Conservation (phyloP, 2,113 vertebrate genomes). For the Probosciger aterrimus region DNA sequence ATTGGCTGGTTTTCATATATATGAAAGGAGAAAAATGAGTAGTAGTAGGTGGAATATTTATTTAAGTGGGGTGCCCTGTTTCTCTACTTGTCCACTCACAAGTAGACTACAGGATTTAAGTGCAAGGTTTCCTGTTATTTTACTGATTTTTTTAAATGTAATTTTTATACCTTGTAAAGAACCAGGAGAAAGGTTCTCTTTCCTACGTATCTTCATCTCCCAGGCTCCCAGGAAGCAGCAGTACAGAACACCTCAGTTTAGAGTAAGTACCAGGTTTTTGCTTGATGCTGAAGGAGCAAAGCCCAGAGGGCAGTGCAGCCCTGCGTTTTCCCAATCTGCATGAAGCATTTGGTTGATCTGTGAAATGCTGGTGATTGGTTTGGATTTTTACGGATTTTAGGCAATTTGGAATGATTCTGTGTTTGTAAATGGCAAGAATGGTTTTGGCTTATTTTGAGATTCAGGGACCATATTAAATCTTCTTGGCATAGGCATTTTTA, state of each 20-base stretch:
- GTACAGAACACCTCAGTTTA: neutral
- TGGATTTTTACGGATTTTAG: neutral
- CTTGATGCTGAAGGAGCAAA: neutral
- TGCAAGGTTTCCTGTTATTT: neutral
- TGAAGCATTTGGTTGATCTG: neutral
- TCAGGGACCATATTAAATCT: neutral
- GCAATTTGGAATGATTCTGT: neutral
- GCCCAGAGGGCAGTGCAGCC: neutral
- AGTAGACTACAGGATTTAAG: neutral
- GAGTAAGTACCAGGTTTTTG: neutral
- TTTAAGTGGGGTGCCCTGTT: neutral
- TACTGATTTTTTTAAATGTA: neutral
- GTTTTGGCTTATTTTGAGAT: neutral
- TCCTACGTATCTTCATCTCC: neutral
- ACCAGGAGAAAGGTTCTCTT: neutral
- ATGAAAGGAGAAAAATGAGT: neutral
- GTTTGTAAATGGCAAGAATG: neutral
- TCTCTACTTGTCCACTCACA: constrained; percentile 5
- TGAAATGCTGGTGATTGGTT: neutral
- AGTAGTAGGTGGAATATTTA: constrained; percentile 16
- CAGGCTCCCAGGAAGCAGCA: neutral
- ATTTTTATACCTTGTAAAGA: neutral
- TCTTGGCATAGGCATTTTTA: neutral
- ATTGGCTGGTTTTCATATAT: constrained; percentile 15
- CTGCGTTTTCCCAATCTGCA: neutral